Evolutionary conservation across 2,888 invertebrate genomes (phyloP).

Genomic region (Cetonia aurata): DNA sequence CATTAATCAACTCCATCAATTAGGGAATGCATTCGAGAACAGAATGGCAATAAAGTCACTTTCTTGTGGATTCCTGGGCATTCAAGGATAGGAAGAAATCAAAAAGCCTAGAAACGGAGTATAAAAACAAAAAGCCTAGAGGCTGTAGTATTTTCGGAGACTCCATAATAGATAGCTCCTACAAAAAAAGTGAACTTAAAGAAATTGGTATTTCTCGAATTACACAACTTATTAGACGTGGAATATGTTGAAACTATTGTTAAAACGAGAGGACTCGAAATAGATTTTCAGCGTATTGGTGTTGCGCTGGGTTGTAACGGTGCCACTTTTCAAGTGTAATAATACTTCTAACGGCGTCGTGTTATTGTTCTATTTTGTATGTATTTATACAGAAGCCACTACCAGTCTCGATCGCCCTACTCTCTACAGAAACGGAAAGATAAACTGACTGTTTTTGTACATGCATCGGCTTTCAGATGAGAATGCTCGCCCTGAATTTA

Average conservation of each 20-base stretch:
- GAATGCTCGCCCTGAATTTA: constrained; percentile 54
- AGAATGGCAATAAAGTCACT: no score
- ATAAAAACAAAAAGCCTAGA: no score
- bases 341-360: constrained; percentile 40
- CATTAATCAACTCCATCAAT: no score
- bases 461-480: constrained; percentile 49
- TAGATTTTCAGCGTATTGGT: constrained; percentile 32
- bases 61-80: no score
- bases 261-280: not conserved
- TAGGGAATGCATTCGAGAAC: no score
- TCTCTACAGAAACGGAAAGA: constrained; percentile 54
- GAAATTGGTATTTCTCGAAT: no score
- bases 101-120: no score
- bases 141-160: no score
- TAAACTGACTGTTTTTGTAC: constrained; percentile 58
- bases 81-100: no score
- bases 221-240: not conserved
- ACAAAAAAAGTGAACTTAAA: no score
- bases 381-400: constrained; percentile 59
- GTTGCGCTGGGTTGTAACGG: constrained; percentile 12
- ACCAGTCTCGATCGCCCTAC: constrained; percentile 40
- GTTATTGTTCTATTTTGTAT: constrained; percentile 57
- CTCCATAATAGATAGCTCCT: no score
- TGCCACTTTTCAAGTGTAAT: constrained; percentile 37
- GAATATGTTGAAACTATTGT: constrained; percentile 16